Conservation (phyloP, 2,888 invertebrate genomes). For the Eristalis intricaria region DNA sequence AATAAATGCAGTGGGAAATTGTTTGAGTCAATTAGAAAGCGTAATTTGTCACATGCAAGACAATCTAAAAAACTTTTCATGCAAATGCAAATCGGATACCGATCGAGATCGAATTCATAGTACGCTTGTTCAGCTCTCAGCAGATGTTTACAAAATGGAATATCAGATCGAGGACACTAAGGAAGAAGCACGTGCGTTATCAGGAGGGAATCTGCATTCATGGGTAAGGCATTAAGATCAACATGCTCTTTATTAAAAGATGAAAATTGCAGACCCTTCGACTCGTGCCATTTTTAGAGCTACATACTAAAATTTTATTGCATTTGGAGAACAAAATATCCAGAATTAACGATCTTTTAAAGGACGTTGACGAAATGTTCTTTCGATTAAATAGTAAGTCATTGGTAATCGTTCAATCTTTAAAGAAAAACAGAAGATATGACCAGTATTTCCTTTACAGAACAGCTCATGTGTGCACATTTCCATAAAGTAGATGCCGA, state of each 20-base stretch:
- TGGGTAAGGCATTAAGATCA: constrained; percentile 3
- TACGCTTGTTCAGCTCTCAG: constrained; percentile 20
- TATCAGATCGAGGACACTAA: constrained; percentile 5
- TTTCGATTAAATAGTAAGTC: constrained; percentile 30
- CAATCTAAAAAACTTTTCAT: background rate
- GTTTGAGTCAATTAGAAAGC: constrained; percentile 23
- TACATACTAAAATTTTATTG: constrained; percentile 32
- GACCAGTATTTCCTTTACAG: constrained; percentile 3
- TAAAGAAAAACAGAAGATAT: no score
- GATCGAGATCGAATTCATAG: constrained; percentile 1
- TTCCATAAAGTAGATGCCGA: constrained; percentile 28
- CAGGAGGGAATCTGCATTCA: background rate
- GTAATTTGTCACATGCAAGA: background rate
- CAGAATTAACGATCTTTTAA: constrained; percentile 12
- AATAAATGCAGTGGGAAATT: background rate
- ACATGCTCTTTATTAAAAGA: background rate
- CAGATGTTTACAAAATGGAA: constrained; percentile 4
- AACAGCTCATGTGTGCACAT: constrained; percentile 7
- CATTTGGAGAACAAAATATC: constrained; percentile 22
- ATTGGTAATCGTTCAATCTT: background rate
- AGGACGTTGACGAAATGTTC: constrained; percentile 25
- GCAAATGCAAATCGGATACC: constrained; percentile 36
- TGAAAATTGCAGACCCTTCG: constrained; percentile 4
- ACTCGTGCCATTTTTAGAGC: constrained; percentile 38
- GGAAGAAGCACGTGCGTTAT: background rate